Conservation (phyloP, 2,888 invertebrate genomes). For the Pristionchus maxplancki region DNA sequence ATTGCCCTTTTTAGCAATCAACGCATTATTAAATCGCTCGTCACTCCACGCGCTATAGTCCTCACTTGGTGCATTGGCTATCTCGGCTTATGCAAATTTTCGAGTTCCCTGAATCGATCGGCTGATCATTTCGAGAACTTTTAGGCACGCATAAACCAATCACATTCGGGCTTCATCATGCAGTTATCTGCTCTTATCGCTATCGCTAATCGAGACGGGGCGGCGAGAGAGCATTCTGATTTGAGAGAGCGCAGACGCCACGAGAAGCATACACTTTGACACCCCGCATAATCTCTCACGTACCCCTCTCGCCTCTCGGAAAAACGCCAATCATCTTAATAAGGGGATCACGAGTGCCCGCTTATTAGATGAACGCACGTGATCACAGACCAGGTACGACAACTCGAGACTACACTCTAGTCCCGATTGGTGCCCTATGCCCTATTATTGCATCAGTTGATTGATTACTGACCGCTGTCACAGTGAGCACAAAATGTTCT, state of each 20-base stretch:
- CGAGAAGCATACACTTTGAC: constrained; percentile 21
- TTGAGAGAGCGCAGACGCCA: neutral
- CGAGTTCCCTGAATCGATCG: neutral
- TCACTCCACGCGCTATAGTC: neutral
- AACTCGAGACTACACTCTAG: constrained; percentile 1
- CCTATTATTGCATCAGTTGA: neutral
- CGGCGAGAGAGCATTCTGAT: neutral
- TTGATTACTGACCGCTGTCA: neutral
- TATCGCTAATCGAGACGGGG: neutral
- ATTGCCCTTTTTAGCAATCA: too few relatives aligned
- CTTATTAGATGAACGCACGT: neutral
- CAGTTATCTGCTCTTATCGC: constrained; percentile 13
- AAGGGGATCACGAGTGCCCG: too few relatives aligned
- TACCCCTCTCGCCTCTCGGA: neutral
- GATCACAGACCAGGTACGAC: neutral
- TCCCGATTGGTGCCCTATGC: neutral
- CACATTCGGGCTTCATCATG: neutral
- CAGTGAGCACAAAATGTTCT: neutral
- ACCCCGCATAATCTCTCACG: neutral
- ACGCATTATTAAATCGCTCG: neutral
- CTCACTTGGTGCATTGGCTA: neutral
- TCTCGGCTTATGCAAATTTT: neutral
- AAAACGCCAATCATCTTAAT: neutral
- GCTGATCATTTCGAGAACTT: neutral
- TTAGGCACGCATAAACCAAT: neutral